Conservation (phyloP, 1,140 invertebrate genomes). For the Melanaphis sacchari region DNA sequence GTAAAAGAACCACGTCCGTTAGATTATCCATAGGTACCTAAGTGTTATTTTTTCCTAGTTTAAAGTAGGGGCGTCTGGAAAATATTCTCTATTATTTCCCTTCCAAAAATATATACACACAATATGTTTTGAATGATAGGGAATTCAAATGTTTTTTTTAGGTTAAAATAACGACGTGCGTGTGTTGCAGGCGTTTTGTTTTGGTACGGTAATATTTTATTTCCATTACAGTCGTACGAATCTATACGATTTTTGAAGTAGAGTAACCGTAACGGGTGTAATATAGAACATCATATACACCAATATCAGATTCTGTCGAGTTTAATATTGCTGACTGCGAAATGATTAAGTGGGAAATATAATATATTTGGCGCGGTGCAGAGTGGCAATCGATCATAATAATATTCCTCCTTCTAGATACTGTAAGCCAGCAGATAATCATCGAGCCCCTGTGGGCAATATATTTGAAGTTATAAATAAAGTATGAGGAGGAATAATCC, state of each 20-base stretch:
- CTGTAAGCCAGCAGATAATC: not conserved
- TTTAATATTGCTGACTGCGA: not conserved
- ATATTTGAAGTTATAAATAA: slow-evolving; percentile 1
- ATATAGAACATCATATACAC: not conserved
- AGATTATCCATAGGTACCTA: not conserved
- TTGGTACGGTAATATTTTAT: not conserved
- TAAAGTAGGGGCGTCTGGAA: not conserved
- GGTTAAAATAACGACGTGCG: not conserved
- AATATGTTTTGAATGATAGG: not conserved
- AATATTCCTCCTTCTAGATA: not conserved
- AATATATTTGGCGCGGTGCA: not conserved
- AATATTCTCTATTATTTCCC: not conserved
- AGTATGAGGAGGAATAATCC: not conserved
- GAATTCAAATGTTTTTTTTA: slow-evolving; percentile 1
- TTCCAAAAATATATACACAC: not conserved
- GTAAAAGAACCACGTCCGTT: not conserved
- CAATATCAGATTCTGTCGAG: not conserved
- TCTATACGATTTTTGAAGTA: not conserved
- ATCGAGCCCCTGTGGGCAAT: not conserved
- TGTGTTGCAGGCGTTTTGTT: not conserved
- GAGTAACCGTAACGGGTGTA: not conserved
- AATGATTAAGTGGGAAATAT: not conserved
- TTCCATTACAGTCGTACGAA: not conserved
- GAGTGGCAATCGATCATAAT: not conserved
- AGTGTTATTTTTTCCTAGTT: not conserved